Evolutionary conservation across 2,888 invertebrate species (phyloP), one percentile per base, ranked within the genome.

Genomic region (Nyleta sp.): DNA sequence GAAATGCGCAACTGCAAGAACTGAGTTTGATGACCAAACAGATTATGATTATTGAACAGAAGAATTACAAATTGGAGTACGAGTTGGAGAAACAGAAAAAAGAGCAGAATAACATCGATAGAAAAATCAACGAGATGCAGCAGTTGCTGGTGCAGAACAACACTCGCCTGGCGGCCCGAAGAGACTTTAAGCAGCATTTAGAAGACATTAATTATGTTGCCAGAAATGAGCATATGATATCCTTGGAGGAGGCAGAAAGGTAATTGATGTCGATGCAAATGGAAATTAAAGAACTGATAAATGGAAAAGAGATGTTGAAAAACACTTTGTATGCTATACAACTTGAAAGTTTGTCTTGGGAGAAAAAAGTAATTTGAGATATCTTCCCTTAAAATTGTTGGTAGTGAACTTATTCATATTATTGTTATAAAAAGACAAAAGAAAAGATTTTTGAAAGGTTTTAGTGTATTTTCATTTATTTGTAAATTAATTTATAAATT

Each of bases 291-390:
- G 92, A 93, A 3, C 88, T 95, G 57, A 93, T 94, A 80, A 93
- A 93, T 52, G 94, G 95, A 24, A 95, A 96, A 85, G 91, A 93
- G 22, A 91, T 92, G 33, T 88, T 95, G 0, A 94, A 94, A 1
- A 93, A 94, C 64, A 93, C 94, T 42, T 89, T 95, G 17, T 93
- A 95, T 77, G 92, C 92, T 38, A 89, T 92, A 18, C 94, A 94
- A 84, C 92, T 94, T 35, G 95, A 96, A 88, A 93, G 94, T 7
- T 91, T 96, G 24, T 94, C 95, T 28, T 97, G 97, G 96, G 95
- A 96, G 87, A 94, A 95, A 80, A 64, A 64, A 46, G 46, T 73
- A 2, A 50, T 31, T 8, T 15, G 17, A n/a, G 6, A 15, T 52
- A 10, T 20, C n/a, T 35, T 35, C 2, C n/a, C n/a, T n/a, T n/a